These are phyloP conservation scores for Botrylloides violaceus DNA, from an alignment of 23 tunicate genomes.

Conservation along the genomic window DNA sequence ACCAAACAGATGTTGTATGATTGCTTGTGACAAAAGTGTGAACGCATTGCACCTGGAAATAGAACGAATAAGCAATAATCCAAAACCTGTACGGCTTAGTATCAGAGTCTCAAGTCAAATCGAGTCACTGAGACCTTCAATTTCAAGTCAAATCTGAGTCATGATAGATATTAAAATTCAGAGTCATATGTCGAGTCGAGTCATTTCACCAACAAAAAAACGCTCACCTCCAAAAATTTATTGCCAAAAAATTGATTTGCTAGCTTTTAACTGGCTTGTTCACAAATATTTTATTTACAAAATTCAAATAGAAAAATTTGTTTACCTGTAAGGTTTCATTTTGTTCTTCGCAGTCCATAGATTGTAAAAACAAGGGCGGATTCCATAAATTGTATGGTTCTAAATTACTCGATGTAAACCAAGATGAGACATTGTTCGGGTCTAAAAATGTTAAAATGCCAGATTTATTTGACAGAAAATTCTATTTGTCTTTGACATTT, in stretches of 20 bases:
- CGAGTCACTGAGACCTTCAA: background rate
- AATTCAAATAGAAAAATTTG: too few species aligned
- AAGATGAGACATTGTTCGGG: slow-evolving; percentile 49
- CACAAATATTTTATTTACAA: too few species aligned
- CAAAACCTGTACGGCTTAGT: background rate
- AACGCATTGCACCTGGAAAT: slow-evolving; percentile 71
- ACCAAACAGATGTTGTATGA: slow-evolving; percentile 64
- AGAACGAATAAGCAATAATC: background rate
- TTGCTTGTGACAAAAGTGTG: slow-evolving; percentile 61
- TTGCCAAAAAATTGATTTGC: too few species aligned
- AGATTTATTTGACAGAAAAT: background rate
- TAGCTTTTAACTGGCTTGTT: too few species aligned
- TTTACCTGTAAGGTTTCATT: slow-evolving; percentile 57
- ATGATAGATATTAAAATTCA: too few species aligned
- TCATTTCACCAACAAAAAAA: too few species aligned
- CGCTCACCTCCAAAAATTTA: too few species aligned
- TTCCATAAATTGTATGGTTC: slow-evolving; percentile 36
- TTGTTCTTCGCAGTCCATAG: slow-evolving; percentile 31
- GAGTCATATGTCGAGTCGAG: too few species aligned
- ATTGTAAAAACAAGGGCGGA: slow-evolving; percentile 61
- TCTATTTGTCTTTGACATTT: too few species aligned
- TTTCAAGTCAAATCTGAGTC: background rate
- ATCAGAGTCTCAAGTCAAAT: background rate
- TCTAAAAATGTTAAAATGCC: slow-evolving; percentile 19
- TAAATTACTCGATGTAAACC: slow-evolving; percentile 41